phyloP scores from a whole-genome alignment of 2,113 vertebrate species.

The Tinamus guttatus region DNA sequence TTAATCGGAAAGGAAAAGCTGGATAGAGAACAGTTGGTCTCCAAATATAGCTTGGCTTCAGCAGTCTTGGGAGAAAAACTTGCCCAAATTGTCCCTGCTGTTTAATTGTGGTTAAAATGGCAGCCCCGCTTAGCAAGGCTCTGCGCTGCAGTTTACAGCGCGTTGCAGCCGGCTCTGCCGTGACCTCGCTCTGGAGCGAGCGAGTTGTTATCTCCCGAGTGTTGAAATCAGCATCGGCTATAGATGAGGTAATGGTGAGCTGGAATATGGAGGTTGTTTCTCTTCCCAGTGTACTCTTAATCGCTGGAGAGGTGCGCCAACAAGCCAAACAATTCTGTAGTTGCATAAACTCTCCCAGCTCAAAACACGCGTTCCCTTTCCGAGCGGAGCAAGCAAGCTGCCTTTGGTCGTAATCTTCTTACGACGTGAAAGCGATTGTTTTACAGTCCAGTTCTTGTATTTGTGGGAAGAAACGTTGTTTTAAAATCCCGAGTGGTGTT shows the following conservation, averaged over 20 bases:
- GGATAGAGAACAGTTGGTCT: not conserved
- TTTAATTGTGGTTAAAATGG: not conserved
- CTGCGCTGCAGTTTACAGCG: not conserved
- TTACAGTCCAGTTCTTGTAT: not conserved
- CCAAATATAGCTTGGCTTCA: slow-evolving; percentile 36
- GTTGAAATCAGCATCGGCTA: not conserved
- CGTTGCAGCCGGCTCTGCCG: not conserved
- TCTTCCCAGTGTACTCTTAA: not conserved
- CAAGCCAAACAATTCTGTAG: not conserved
- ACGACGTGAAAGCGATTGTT: slow-evolving; percentile 1
- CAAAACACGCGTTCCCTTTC: not conserved
- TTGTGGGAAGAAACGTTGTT: slow-evolving; percentile 60
- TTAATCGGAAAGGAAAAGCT: slow-evolving; percentile 18
- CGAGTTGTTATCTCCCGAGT: not conserved
- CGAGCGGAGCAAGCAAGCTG: not conserved
- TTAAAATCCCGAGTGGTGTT: slow-evolving; percentile 25
- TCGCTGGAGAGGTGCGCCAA: not conserved
- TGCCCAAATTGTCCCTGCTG: not conserved
- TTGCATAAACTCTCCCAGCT: not conserved
- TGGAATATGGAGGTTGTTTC: not conserved
- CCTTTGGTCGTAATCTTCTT: slow-evolving; percentile 36
- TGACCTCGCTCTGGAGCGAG: accelerated
- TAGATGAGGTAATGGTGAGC: not conserved
- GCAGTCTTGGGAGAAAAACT: not conserved
- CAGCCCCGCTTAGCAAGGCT: slow-evolving; percentile 9